Base-by-base conservation (phyloP, 2,888 invertebrate genomes). In the Xestia c-nigrum region DNA sequence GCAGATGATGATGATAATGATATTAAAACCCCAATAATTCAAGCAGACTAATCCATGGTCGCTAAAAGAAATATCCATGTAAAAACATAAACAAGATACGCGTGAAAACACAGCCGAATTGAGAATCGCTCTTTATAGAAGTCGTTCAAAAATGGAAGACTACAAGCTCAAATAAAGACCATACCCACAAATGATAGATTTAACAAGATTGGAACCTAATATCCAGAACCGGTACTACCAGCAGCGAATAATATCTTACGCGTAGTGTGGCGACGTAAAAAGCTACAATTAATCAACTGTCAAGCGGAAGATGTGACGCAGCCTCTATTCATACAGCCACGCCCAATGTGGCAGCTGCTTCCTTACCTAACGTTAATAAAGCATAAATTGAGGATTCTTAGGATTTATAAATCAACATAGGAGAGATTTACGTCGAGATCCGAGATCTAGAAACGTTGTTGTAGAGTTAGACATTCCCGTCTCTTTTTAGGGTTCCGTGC, bases 321-420 rank as follows among this genome's bases (percentile, higher is more conserved):
- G 38, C 38, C 57, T 59, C 47, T 55, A 70, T 73, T 70, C 76
- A 80, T 69, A 68, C 43, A 12, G 80, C 73, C 83, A 83, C 83
- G 83, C 83, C 83, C 83, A 57, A 16, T 38, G 40, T 43, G 64
- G 31, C 82, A 72, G 72, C 72, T 70, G 79, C 38, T 72, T 78
- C 72, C 47, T 16, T 21, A 68, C 14, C 67, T 72, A 19, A 55
- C 47, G 14, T 61, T 66, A 66, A 55, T 63, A 55, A 67, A 67
- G n/a, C 72, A 78, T 77, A 59, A 50, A 50, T 65, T 47, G 50
- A 14, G 40, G 40, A 5, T 77, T 19, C 64, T 57, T 14, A 1
- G 16, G 14, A 19, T 19, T 59, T 59, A 59, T 59, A 59, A 59
- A 31, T 59, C 59, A 59, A 59, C 31, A 59, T 31, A 7, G 59